Percentiles rank a stretch among this genome's conserved stretches.
phyloP scores from a whole-genome alignment of 1,140 invertebrate genomes.

The Magallana angulata region DNA sequence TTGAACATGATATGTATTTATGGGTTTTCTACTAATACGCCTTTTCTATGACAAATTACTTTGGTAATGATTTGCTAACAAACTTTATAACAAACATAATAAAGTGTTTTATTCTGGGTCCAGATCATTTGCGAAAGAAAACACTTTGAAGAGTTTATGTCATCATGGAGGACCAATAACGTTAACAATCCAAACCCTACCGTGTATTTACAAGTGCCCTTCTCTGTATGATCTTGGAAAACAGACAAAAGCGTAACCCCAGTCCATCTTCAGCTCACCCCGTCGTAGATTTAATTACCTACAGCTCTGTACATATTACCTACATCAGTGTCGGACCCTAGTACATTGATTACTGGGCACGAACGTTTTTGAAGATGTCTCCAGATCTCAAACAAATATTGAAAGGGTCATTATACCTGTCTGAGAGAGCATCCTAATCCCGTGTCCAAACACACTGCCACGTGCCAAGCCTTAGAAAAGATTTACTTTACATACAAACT shows the following conservation, averaged over 20 bases:
- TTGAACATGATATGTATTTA: background rate
- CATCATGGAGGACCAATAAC: too few species aligned
- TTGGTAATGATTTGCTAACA: background rate
- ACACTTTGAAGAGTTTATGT: too few species aligned
- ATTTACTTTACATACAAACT: background rate
- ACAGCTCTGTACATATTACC: background rate
- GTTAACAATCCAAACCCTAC: too few species aligned
- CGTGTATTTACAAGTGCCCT: too few species aligned
- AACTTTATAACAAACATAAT: background rate
- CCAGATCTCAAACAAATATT: conserved; percentile 11
- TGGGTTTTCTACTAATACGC: background rate
- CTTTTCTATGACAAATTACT: background rate
- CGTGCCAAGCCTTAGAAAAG: background rate
- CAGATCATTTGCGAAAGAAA: too few species aligned
- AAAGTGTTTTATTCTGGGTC: background rate
- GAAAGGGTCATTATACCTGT: background rate
- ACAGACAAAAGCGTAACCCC: background rate
- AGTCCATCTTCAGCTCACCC: background rate
- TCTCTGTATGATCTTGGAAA: background rate
- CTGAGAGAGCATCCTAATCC: background rate
- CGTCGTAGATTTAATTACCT: background rate
- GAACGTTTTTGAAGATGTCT: conserved; percentile 7
- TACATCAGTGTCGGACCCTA: background rate
- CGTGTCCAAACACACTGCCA: conserved; percentile 9
- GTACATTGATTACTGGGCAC: background rate